phyloP scores from a whole-genome alignment of 2,888 invertebrate species.

The Lasioglossum pauxillum region DNA sequence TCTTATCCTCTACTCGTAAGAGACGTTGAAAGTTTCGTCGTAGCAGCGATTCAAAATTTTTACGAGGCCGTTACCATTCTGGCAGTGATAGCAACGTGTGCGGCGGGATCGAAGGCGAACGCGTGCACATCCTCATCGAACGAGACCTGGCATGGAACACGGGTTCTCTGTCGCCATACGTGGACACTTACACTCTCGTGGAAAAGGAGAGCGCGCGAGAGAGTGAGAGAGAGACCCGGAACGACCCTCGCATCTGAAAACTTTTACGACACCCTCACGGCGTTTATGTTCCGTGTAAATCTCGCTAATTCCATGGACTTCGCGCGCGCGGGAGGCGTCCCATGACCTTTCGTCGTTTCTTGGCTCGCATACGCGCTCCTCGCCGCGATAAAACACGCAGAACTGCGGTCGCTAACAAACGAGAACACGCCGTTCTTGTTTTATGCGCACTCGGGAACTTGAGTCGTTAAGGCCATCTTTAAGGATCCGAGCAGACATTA shows the following conservation, averaged over 20 bases:
- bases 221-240: background rate
- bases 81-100: slow-evolving; percentile 75
- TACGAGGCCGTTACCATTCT: slow-evolving; percentile 81
- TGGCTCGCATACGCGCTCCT: slow-evolving; percentile 40
- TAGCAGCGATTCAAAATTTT: slow-evolving; percentile 80
- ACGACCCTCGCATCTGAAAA: slow-evolving; percentile 70
- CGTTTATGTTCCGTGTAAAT: slow-evolving; percentile 82
- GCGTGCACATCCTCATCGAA: slow-evolving; percentile 68
- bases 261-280: slow-evolving; percentile 79
- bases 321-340: slow-evolving; percentile 46
- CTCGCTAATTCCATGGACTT: slow-evolving; percentile 79
- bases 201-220: background rate
- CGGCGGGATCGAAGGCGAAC: slow-evolving; percentile 55
- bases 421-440: slow-evolving; percentile 13
- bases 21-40: slow-evolving; percentile 77
- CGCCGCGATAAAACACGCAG: slow-evolving; percentile 62
- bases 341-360: slow-evolving; percentile 67
- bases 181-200: slow-evolving; percentile 48
- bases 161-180: slow-evolving; percentile 50
- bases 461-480: background rate
- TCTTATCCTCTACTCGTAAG: slow-evolving; percentile 60
- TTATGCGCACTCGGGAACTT: slow-evolving; percentile 34
- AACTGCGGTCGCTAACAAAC: slow-evolving; percentile 45
- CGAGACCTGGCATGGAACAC: slow-evolving; percentile 66
- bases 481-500: background rate